These are phyloP conservation scores for Onychorhynchus coronatus DNA, from an alignment of 2,113 vertebrate genomes.

Conservation along the genomic window DNA sequence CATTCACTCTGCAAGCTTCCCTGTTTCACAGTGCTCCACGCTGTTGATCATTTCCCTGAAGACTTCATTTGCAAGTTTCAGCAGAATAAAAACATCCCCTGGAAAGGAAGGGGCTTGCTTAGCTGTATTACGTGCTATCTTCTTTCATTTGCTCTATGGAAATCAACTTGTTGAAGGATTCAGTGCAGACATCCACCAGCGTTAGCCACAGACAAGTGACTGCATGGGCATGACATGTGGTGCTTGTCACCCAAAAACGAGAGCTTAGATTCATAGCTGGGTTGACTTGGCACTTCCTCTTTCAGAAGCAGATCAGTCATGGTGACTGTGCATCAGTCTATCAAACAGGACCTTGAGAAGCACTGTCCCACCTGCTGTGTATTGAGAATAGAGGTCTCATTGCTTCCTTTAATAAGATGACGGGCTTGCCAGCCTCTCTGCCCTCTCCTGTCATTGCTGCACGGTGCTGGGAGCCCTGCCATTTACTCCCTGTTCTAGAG, in stretches of 20 bases:
- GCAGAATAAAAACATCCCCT: neutral
- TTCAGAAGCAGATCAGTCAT: neutral
- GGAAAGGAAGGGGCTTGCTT: neutral
- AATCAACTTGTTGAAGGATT: neutral
- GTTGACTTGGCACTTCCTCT: neutral
- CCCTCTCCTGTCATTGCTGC: neutral
- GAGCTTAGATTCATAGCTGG: neutral
- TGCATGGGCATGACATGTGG: neutral
- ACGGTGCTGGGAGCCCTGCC: neutral
- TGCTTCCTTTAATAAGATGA: neutral
- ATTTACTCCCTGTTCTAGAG: neutral
- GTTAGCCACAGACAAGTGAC: neutral
- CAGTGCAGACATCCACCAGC: neutral
- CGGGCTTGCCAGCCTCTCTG: neutral
- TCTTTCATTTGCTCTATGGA: neutral
- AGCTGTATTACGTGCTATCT: neutral
- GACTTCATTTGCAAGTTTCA: constrained; percentile 36
- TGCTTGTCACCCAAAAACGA: neutral
- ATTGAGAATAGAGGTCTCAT: neutral
- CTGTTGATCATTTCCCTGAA: constrained; percentile 23
- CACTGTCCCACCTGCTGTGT: neutral
- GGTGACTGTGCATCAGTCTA: neutral
- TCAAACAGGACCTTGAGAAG: neutral
- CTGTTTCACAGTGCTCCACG: neutral
- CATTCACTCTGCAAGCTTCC: neutral